These are phyloP conservation scores for Enteromius paludinosus DNA, from an alignment of 2,797 vertebrate genomes.

Conservation along the genomic window DNA sequence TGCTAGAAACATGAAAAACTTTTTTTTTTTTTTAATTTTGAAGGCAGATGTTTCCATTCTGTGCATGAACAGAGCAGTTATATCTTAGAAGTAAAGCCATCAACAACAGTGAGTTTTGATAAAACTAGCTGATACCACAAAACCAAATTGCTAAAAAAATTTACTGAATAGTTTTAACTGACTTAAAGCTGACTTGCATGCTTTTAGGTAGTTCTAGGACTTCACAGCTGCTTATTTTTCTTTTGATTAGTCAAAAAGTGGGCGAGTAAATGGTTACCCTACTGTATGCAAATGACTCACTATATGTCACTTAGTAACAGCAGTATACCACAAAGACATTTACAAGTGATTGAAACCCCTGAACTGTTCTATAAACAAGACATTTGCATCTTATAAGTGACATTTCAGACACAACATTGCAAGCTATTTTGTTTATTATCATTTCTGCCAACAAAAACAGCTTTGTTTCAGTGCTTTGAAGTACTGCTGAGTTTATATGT, in stretches of 20 bases:
- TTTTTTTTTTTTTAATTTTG: background rate
- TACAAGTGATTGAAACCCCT: background rate
- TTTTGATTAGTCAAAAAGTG: background rate
- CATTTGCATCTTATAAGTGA: background rate
- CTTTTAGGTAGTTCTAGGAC: background rate
- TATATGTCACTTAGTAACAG: background rate
- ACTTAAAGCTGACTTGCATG: background rate
- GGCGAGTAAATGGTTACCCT: background rate
- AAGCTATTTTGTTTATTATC: background rate
- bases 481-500: background rate
- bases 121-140: background rate
- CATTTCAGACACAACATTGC: background rate
- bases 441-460: background rate
- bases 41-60: background rate
- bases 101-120: background rate
- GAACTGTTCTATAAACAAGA: background rate
- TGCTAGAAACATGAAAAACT: no score
- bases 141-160: background rate
- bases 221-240: background rate
- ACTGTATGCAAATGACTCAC: background rate
- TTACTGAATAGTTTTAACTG: background rate
- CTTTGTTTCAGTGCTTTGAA: no score
- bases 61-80: background rate
- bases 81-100: background rate
- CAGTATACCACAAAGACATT: background rate